Percentiles rank a stretch among this genome's conserved stretches.
phyloP scores from a whole-genome alignment of 1,140 invertebrate species.

The Goniozus legneri region DNA sequence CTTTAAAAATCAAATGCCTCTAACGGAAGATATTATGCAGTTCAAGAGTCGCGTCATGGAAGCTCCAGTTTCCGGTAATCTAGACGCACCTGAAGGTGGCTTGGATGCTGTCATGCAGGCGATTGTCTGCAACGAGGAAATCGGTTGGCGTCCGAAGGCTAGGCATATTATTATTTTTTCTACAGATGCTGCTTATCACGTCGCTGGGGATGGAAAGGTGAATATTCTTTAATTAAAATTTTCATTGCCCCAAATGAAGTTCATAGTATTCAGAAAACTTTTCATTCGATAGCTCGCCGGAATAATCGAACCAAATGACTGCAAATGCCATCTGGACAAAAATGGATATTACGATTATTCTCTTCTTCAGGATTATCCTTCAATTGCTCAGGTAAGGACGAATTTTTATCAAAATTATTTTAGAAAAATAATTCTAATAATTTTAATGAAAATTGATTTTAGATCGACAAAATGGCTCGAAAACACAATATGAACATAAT shows the following conservation, averaged over 20 bases:
- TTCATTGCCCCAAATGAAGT: neutral
- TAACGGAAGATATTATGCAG: constrained; percentile 58
- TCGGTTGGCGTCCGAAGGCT: constrained; percentile 63
- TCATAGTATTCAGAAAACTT: neutral
- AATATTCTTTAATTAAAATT: too few species aligned
- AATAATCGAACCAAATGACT: constrained; percentile 83
- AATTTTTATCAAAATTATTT: constrained; percentile 3
- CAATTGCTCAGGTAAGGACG: constrained; percentile 57
- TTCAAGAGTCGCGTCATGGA: constrained; percentile 57
- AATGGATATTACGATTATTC: constrained; percentile 67
- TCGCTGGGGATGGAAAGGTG: constrained; percentile 67
- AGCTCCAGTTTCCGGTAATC: constrained; percentile 63
- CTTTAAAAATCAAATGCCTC: constrained; percentile 65
- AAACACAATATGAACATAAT: constrained; percentile 71
- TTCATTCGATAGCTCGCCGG: constrained; percentile 64
- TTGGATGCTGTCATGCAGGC: constrained; percentile 79
- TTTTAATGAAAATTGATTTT: constrained; percentile 38
- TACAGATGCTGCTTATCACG: constrained; percentile 61
- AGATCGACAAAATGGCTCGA: constrained; percentile 57
- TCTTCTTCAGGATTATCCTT: constrained; percentile 65
- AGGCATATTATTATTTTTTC: constrained; percentile 62
- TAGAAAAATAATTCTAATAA: constrained; percentile 8
- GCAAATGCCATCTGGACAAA: constrained; percentile 70
- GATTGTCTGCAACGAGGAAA: constrained; percentile 61
- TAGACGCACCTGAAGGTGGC: constrained; percentile 73